A percentile compares a stretch with the other conserved stretches of the same genome.
These are phyloP conservation scores for Ranitomeya imitator DNA, from an alignment of 2,113 vertebrate species.

Conservation along the genomic window DNA sequence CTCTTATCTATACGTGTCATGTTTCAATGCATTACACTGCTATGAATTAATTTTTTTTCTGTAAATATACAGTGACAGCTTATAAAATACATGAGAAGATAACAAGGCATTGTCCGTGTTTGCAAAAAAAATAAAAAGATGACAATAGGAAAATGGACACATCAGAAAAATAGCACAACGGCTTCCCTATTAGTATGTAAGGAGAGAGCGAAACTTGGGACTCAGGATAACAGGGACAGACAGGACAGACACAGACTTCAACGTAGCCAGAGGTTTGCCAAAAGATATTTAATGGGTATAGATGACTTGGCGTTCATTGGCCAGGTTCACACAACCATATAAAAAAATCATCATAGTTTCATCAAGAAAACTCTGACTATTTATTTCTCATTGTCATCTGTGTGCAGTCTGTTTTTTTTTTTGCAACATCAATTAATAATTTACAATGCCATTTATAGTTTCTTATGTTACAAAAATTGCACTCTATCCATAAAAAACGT, in stretches of 20 bases:
- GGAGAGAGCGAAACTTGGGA: neutral
- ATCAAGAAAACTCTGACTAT: no score
- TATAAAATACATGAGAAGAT: neutral
- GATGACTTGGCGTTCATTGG: neutral
- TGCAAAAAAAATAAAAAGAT: neutral
- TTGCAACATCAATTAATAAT: no score
- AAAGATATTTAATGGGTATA: neutral
- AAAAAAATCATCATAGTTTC: no score
- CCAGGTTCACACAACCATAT: no score
- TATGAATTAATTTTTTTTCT: conserved; percentile 21
- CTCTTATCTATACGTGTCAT: conserved; percentile 36
- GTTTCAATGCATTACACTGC: conserved; percentile 10
- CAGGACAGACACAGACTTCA: neutral
- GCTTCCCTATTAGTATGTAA: neutral
- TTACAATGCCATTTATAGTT: no score
- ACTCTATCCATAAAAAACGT: no score
- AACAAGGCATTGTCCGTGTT: neutral
- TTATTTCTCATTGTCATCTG: no score
- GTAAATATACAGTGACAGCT: conserved; percentile 39
- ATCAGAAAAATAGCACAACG: neutral
- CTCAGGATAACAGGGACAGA: neutral
- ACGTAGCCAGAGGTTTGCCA: neutral
- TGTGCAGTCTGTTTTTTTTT: no score
- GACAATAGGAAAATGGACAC: neutral
- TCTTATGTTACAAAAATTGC: no score